A percentile compares a stretch with the other conserved stretches of the same genome.
Evolutionary conservation across 2,888 invertebrate species (phyloP).

Genomic region (Tribolium freemani): DNA sequence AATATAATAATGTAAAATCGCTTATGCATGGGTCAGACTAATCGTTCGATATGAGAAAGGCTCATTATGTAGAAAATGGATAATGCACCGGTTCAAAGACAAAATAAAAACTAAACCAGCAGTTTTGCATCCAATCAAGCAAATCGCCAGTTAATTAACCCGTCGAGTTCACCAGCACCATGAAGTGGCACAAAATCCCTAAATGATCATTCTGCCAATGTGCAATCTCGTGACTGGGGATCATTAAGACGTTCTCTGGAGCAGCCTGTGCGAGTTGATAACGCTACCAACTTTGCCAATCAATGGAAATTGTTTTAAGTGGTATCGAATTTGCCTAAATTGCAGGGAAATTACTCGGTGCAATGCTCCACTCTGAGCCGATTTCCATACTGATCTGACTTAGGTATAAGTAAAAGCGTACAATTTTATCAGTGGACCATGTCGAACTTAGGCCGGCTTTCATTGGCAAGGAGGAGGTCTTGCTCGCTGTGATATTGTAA

Average conservation of each 20-base stretch:
- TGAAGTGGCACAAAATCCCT: slow-evolving; percentile 51
- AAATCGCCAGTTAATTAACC: slow-evolving; percentile 65
- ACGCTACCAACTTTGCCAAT: slow-evolving; percentile 3
- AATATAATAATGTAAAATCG: slow-evolving; percentile 64
- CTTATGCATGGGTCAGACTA: slow-evolving; percentile 60
- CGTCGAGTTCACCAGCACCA: slow-evolving; percentile 47
- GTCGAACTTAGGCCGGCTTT: not conserved
- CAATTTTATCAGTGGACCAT: slow-evolving; percentile 46
- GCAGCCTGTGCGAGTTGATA: not conserved
- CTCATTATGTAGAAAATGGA: slow-evolving; percentile 65
- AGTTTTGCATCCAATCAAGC: slow-evolving; percentile 66
- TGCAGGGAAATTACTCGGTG: slow-evolving; percentile 5
- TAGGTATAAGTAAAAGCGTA: slow-evolving; percentile 45
- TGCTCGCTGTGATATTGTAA: slow-evolving; percentile 44
- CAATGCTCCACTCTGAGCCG: slow-evolving; percentile 33
- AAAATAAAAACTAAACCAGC: slow-evolving; percentile 46
- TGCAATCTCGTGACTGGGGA: not conserved
- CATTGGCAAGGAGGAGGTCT: not conserved
- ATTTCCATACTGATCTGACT: slow-evolving; percentile 49
- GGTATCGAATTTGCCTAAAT: slow-evolving; percentile 29
- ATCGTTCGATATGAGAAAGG: slow-evolving; percentile 62
- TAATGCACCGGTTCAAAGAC: slow-evolving; percentile 59
- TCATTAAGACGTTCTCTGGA: not conserved
- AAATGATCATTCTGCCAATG: slow-evolving; percentile 11
- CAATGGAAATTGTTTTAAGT: slow-evolving; percentile 30